phyloP scores from a whole-genome alignment of 2,797 vertebrate genomes.

The Liparis tanakae region DNA sequence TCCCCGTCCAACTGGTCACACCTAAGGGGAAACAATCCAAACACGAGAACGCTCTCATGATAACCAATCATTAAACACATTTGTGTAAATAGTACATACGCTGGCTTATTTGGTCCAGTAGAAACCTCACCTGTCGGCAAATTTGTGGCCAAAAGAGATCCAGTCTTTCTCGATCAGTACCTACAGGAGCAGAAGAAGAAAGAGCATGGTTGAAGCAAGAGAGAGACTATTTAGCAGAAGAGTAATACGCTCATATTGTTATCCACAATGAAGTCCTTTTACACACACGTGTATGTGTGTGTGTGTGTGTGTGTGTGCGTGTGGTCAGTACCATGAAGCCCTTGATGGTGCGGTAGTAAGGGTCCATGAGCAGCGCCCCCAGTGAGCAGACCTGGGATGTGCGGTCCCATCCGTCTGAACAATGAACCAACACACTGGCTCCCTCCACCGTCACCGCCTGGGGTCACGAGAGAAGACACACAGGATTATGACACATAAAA shows the following conservation, averaged over 20 bases:
- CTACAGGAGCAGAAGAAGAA: slow-evolving; percentile 68
- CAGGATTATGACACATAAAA: background rate
- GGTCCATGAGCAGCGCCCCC: slow-evolving; percentile 93
- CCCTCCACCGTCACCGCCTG: slow-evolving; percentile 93
- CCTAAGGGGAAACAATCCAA: slow-evolving; percentile 67
- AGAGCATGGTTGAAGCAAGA: background rate
- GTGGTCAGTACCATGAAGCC: slow-evolving; percentile 91
- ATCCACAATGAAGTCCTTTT: background rate
- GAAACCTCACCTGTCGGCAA: slow-evolving; percentile 91
- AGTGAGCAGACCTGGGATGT: slow-evolving; percentile 97
- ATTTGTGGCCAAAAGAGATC: slow-evolving; percentile 99
- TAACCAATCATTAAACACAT: background rate
- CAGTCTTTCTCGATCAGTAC: slow-evolving; percentile 99
- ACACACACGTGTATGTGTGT: background rate
- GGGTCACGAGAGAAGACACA: background rate
- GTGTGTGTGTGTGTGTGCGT: background rate
- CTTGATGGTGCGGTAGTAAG: slow-evolving; percentile 96
- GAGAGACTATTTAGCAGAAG: background rate
- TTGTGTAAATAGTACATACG: background rate
- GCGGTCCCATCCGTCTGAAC: slow-evolving; percentile 98
- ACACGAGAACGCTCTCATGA: background rate
- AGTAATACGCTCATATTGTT: background rate
- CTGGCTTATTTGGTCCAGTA: background rate
- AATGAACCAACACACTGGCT: slow-evolving; percentile 95
- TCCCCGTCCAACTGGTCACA: slow-evolving; percentile 96